Evolutionary conservation across 2,888 invertebrate genomes (phyloP).

Genomic region (Galerucella calmariensis): DNA sequence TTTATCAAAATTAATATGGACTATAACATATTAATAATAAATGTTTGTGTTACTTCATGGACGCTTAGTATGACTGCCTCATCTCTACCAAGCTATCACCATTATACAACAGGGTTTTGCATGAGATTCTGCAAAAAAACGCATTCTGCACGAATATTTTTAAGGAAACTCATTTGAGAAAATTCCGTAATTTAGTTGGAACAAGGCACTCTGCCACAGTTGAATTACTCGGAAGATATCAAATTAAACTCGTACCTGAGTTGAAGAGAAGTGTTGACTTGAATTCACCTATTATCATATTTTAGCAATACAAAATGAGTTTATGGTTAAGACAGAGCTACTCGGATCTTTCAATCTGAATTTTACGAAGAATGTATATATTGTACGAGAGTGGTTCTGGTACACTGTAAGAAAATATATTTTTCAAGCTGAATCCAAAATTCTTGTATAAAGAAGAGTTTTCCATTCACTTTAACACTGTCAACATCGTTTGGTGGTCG

Average conservation of each 20-base stretch:
- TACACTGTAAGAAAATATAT: not conserved
- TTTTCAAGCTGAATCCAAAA: too few species aligned
- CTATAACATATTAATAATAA: too few species aligned
- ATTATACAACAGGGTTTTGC: slow-evolving; percentile 29
- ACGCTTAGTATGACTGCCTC: not conserved
- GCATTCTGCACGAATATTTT: slow-evolving; percentile 36
- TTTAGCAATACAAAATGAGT: slow-evolving; percentile 22
- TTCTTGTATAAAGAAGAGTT: too few species aligned
- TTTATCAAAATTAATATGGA: too few species aligned
- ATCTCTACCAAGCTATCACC: slow-evolving; percentile 34
- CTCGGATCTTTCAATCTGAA: slow-evolving; percentile 26
- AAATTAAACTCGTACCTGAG: slow-evolving; percentile 40
- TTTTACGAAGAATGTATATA: slow-evolving; percentile 1
- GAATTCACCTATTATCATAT: slow-evolving; percentile 33
- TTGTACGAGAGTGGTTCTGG: not conserved
- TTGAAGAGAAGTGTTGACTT: slow-evolving; percentile 26
- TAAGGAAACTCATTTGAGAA: slow-evolving; percentile 36
- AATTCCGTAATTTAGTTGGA: slow-evolving; percentile 37
- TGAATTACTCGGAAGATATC: slow-evolving; percentile 35
- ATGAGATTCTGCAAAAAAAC: slow-evolving; percentile 27
- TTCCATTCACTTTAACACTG: too few species aligned
- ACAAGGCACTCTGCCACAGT: slow-evolving; percentile 35
- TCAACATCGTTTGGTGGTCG: too few species aligned
- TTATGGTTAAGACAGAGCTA: slow-evolving; percentile 16
- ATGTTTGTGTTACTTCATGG: too few species aligned